Evolutionary conservation across 1,140 invertebrate genomes (phyloP), one percentile per base, ranked within the genome.

Genomic region (Odontomachus brunneus): DNA sequence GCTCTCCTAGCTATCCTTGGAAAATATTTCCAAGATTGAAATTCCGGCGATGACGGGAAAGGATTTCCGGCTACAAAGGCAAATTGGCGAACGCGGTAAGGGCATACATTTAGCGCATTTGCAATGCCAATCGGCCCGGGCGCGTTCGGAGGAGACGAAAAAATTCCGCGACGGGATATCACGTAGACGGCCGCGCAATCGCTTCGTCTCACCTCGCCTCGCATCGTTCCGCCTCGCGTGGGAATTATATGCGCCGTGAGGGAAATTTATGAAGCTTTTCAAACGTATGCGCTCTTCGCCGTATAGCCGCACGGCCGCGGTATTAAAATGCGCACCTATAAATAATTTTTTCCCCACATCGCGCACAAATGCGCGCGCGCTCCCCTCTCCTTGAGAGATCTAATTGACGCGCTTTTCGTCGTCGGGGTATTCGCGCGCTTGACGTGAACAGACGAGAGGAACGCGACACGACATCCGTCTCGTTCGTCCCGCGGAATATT

Each of bases 101-200:
- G 51, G 65, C 65, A 48, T 71, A 69, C 65, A 59, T 80, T 44
- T 80, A 57, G 48, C 49, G 75, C 65, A 71, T 80, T 80, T 71
- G 75, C 75, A 80, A 80, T 80, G 75, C 75, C 75, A 80, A 71
- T 80, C 65, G 75, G 53, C 33, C 17, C 65, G 63, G n/a, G 19
- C 74, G 26, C 44, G 29, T 66, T 38, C 33, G 73, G 73, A 51
- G n/a, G 59, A 65, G 24, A 15, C n/a, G 29, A 17, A 12, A 33
- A 12, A 48, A 74, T 71, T 22, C 51, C 24, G 65, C 51, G 33
- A 57, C 53, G 22, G 29, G 3, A 48, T 69, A 44, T 38, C 51
- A 19, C 19, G 33, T n/a, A 48, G 51, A 69, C 22, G 51, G 2
- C 29, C 5, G 29, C 29, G 29, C 5, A 5, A 3, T 5, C 29